Percentiles rank a stretch among this genome's conserved stretches.
Evolutionary conservation across 2,888 invertebrate species (phyloP).

Genomic region (Xanthostigma xanthostigma): DNA sequence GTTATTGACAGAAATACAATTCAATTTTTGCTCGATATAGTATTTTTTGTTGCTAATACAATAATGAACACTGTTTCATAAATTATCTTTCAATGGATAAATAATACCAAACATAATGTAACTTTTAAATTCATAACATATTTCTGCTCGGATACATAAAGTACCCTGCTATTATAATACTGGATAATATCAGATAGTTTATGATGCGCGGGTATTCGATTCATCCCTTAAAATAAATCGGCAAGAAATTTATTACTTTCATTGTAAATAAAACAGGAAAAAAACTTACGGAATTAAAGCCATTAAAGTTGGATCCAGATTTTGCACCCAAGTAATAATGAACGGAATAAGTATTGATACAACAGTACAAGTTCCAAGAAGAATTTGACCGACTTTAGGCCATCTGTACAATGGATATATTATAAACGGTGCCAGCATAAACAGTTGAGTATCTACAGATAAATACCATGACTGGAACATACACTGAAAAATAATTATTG

Average conservation of each 20-base stretch:
- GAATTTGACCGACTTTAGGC: conserved; percentile 36
- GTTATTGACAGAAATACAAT: background rate
- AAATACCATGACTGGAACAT: conserved; percentile 64
- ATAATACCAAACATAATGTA: too few species aligned
- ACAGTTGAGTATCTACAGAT: conserved; percentile 27
- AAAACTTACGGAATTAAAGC: conserved; percentile 49
- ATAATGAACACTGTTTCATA: too few species aligned
- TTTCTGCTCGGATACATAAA: too few species aligned
- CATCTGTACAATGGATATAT: conserved; percentile 54
- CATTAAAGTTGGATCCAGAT: conserved; percentile 52
- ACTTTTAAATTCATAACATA: too few species aligned
- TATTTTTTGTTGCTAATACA: too few species aligned
- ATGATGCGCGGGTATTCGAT: too few species aligned
- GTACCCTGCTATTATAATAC: too few species aligned
- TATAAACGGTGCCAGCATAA: conserved; percentile 46
- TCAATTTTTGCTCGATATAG: background rate
- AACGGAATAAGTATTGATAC: conserved; percentile 38
- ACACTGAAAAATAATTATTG: conserved; percentile 35
- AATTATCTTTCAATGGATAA: too few species aligned
- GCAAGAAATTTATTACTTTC: too few species aligned
- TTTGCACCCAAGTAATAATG: conserved; percentile 38
- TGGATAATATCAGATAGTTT: too few species aligned
- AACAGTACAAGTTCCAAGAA: conserved; percentile 34
- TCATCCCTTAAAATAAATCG: too few species aligned
- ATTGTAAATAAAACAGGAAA: too few species aligned